Base-by-base conservation (phyloP, 2,797 vertebrate species). In the Anableps anableps region DNA sequence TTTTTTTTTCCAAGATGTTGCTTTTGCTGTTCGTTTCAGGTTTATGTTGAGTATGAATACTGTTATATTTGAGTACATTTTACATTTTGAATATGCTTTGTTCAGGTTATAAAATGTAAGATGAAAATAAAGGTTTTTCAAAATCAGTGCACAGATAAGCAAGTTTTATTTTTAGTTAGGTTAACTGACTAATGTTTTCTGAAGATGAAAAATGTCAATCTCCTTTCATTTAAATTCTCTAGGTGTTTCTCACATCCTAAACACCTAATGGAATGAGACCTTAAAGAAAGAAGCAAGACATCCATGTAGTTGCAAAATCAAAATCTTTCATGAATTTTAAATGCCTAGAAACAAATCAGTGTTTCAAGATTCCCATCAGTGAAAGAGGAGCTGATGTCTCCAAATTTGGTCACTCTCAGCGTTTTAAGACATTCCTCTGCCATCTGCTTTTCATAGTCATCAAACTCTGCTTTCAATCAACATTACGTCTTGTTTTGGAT, bases 391-490 rank as follows among this genome's bases (percentile, higher is more conserved):
- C 36, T 26, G 64, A 41, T 9, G 64, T 41, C 64, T 68, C 64
- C 36, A 78, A 36, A 85, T 86, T 83, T 87, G 88, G 84, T 84
- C 81, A 83, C 82, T 72, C 76, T 88, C 51, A 77, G 77, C 72
- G 77, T 88, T 88, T 17, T 77, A 58, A 86, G 62, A 81, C 88
- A 92, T 94, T 93, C 88, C 66, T 88, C 72, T 83, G 68, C 86
- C 92, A 93, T 95, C 91, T 95, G 94, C 90, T 92, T 92, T 87
- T 84, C 55, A 93, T 94, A 79, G 81, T 84, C 83, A 85, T 89
- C 84, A 88, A 83, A 85, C 82, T 89, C 86, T 93, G 90, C 91
- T 88, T 91, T 88, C 75, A 79, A 80, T 93, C 85, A 45, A 43
- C 5, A 26, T 68, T 88, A 80, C 84, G 88, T 90, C 72, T 88